phyloP scores from a whole-genome alignment of 2,113 vertebrate species.

The Synchiropus splendidus region DNA sequence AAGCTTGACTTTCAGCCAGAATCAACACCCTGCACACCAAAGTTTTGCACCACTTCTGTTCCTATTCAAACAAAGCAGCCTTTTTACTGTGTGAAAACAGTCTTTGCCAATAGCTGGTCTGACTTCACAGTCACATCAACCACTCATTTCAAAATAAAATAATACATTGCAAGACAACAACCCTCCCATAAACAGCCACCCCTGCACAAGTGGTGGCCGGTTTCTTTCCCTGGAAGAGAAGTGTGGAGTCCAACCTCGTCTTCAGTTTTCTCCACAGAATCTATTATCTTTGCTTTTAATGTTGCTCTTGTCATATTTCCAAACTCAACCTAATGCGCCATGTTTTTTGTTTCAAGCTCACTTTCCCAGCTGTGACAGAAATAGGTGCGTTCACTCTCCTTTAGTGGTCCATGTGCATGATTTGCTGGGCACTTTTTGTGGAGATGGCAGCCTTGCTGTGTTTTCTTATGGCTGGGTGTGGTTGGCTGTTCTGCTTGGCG shows the following conservation, averaged over 20 bases:
- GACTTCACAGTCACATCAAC: too few relatives aligned
- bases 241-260: too few relatives aligned
- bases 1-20: neutral
- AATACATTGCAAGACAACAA: too few relatives aligned
- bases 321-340: slow-evolving; percentile 16
- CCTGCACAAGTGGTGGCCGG: too few relatives aligned
- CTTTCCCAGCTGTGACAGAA: slow-evolving; percentile 50
- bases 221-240: too few relatives aligned
- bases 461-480: slow-evolving; percentile 54
- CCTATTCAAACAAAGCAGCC: slow-evolving; percentile 4
- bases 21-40: slow-evolving; percentile 7
- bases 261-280: slow-evolving; percentile 16
- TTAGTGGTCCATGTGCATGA: slow-evolving; percentile 15
- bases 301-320: slow-evolving; percentile 22
- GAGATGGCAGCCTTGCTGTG: slow-evolving; percentile 34
- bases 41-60: neutral
- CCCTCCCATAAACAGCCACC: too few relatives aligned
- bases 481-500: slow-evolving; percentile 37
- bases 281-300: slow-evolving; percentile 18
- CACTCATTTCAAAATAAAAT: too few relatives aligned
- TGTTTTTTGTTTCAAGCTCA: slow-evolving; percentile 16
- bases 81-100: too few relatives aligned
- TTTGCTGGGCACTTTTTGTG: slow-evolving; percentile 27
- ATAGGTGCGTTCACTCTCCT: slow-evolving; percentile 45
- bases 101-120: too few relatives aligned